Evolutionary conservation across 2,888 invertebrate species (phyloP), one percentile per base, ranked within the genome.

Genomic region (Cremastinae sp.): DNA sequence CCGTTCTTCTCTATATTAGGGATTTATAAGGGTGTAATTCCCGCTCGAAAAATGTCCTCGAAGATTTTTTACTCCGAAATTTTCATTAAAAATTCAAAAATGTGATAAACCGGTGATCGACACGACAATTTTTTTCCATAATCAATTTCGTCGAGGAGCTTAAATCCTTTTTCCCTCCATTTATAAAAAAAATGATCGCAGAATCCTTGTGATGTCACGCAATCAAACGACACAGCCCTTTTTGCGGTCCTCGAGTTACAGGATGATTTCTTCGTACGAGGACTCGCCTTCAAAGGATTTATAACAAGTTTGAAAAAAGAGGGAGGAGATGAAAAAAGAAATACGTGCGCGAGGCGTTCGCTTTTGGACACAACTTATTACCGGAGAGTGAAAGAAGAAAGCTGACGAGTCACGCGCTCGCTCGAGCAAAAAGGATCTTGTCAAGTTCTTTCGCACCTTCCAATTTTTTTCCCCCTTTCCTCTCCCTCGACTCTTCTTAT

Each of bases 391-490:
- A 55, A 49, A 64, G 59, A 59, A 69, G 75, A 69, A 55, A 73
- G 68, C 76, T 69, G 73, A 70, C 70, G 70, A 76, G 72, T 76
- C 76, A 76, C 73, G 76, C 58, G 76, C 64, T 51, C 62, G 35
- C 45, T 61, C 43, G 59, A 61, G 61, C 61, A 61, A 70, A 70
- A 55, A 56, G 58, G 51, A 64, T 69, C 69, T 69, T 56, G 68
- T 69, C 71, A 59, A 55, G 70, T 71, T 62, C 66, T 68, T 71
- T 64, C 49, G 55, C 73, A 61, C 73, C 72, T 66, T 73, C 62
- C 22, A 70, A 61, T 65, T 53, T 49, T 68, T 18, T 18, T 58
- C 22, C 22, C 53, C 18, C 5, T 22, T 12, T 56, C 14, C 41
- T 72, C 45, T 49, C 22, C 14, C 16, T 22, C n/a, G n/a, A n/a